These are phyloP conservation scores for Mongoloraphidia duomilia DNA, from an alignment of 2,888 invertebrate species.

Conservation along the genomic window DNA sequence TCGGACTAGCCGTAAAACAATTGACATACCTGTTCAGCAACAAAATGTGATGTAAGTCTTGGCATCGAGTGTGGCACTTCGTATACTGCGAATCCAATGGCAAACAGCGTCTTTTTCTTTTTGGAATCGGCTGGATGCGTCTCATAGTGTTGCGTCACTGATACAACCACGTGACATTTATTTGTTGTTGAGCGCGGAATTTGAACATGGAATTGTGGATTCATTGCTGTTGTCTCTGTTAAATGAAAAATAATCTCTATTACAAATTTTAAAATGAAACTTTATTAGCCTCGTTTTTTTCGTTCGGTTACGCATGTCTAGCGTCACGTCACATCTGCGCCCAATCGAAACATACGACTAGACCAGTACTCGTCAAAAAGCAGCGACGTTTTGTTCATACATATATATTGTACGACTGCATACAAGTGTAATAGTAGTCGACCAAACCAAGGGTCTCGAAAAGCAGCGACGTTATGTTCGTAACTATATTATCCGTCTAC, in stretches of 20 bases:
- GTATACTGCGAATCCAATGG: conserved; percentile 57
- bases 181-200: conserved; percentile 45
- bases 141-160: conserved; percentile 52
- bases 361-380: no score
- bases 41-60: conserved; percentile 43
- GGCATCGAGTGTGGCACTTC: conserved; percentile 48
- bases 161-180: conserved; percentile 59
- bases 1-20: neutral
- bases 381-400: no score
- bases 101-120: conserved; percentile 37
- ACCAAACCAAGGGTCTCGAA: no score
- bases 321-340: no score
- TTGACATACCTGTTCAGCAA: conserved; percentile 36
- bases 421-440: no score
- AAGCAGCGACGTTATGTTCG: no score
- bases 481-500: no score
- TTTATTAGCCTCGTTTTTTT: no score
- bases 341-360: no score
- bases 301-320: no score
- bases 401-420: no score
- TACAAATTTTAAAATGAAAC: no score
- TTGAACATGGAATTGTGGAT: conserved; percentile 56
- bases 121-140: conserved; percentile 31
- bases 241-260: neutral
- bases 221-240: conserved; percentile 48